These are phyloP conservation scores for Siniperca undulata DNA, from an alignment of 2,797 vertebrate species.

Conservation along the genomic window DNA sequence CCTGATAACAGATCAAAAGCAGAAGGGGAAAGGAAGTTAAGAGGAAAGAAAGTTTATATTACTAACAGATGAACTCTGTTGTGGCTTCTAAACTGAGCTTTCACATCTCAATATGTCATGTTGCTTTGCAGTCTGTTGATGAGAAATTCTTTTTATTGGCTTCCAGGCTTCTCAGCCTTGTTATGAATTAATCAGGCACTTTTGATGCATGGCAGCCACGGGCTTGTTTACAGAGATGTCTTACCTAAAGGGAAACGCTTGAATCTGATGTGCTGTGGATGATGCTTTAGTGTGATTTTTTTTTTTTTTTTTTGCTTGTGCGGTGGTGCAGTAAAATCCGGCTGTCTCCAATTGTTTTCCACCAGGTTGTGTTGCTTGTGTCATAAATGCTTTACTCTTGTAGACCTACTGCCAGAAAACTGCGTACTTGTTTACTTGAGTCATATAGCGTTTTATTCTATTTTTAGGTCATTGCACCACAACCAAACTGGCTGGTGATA, in stretches of 20 bases:
- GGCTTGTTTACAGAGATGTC: constrained; percentile 61
- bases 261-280: constrained; percentile 11
- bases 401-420: not conserved
- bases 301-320: not conserved
- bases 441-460: constrained; percentile 1
- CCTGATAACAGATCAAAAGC: not conserved
- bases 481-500: not conserved
- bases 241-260: constrained; percentile 26
- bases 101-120: constrained; percentile 13
- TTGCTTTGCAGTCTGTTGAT: constrained; percentile 28
- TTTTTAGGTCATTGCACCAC: constrained; percentile 33
- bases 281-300: not conserved
- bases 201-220: constrained; percentile 39
- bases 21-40: not conserved
- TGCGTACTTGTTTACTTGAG: constrained; percentile 5
- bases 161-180: constrained; percentile 46
- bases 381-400: constrained; percentile 11
- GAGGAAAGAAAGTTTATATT: constrained; percentile 7
- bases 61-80: constrained; percentile 6
- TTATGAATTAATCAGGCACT: constrained; percentile 60
- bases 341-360: constrained; percentile 15
- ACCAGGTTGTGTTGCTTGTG: not conserved
- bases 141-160: constrained; percentile 38
- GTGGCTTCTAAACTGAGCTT: constrained; percentile 11
- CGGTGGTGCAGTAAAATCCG: constrained; percentile 11